Evolutionary conservation across 1,140 invertebrate genomes (phyloP).

Genomic region (Platorchestia sp.): DNA sequence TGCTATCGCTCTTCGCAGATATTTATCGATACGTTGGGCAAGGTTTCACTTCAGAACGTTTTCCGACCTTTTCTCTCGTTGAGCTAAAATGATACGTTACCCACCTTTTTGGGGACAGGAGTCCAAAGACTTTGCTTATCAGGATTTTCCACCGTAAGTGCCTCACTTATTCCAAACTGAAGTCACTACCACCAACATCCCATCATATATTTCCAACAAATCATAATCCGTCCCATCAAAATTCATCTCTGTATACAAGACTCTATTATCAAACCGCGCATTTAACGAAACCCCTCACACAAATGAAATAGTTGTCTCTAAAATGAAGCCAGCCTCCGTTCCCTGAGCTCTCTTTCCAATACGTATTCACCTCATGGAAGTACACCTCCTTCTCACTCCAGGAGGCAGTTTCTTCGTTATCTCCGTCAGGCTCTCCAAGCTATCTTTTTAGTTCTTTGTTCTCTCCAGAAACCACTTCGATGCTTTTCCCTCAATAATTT

Average conservation of each 20-base stretch:
- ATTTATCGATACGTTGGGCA: too few relatives aligned
- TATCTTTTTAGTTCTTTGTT: neutral
- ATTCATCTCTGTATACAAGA: neutral
- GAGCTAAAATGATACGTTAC: too few relatives aligned
- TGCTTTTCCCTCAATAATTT: neutral
- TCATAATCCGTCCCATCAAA: too few relatives aligned
- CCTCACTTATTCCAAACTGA: neutral
- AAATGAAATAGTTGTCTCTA: neutral
- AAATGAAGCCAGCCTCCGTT: neutral
- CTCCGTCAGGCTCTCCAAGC: neutral
- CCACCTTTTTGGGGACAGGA: too few relatives aligned
- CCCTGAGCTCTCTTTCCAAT: neutral
- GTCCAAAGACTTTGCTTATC: too few relatives aligned
- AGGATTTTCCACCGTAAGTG: neutral
- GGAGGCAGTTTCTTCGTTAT: neutral
- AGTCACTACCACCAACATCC: neutral
- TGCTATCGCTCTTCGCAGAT: too few relatives aligned
- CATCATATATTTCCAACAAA: too few relatives aligned
- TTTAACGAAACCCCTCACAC: too few relatives aligned
- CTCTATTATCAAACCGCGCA: neutral
- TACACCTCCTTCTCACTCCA: neutral
- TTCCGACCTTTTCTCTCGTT: too few relatives aligned
- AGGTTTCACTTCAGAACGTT: too few relatives aligned
- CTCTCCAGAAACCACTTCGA: neutral
- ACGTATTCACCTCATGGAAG: neutral